Base-by-base conservation (phyloP, 2,113 vertebrate species). In the Pelmatolapia mariae region DNA sequence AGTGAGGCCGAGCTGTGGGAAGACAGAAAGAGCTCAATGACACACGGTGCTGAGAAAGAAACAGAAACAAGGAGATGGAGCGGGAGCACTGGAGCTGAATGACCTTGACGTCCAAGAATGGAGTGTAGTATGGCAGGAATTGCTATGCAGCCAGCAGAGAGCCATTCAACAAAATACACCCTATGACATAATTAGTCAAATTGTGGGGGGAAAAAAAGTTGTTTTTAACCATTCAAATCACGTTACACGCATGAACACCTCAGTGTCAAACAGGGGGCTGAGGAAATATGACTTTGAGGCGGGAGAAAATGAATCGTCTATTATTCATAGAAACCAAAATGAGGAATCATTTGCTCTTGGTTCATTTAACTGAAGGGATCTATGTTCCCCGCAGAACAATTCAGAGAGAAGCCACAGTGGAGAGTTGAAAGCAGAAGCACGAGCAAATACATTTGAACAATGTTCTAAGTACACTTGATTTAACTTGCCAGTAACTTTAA, bases 81-180 rank as follows among this genome's bases (percentile, higher is more conserved):
- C 78, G n/a, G 18, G 79, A 89, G 80, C 84, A 47, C 59, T 47
- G 79, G 57, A 63, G 83, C 86, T 56, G 84, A 86, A 89, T 87
- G 93, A 94, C 94, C 94, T 92, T 94, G 91, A 78, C 38, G 40
- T 84, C 81, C 76, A 79, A 85, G 73, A 93, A 92, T 56, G 84
- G 68, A 80, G 66, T 3, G 52, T 26, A 73, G 50, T 78, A 43
- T 26, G 83, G 84, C 38, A 86, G 61, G 57, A 66, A 88, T 81
- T 76, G 80, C 82, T 61, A 47, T 86, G 86, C 87, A 85, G 82
- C 56, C 80, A 18, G 57, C 33, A 31, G 59, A 56, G 29, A 83
- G 87, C 19, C 83, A 50, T 81, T 91, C 26, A 85, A 84, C 71
- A 79, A 89, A 90, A 86, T 24, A 61, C 53, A 79, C 81, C 56